Evolutionary conservation across 2,113 vertebrate genomes (phyloP).

Genomic region (Ahaetulla prasina): DNA sequence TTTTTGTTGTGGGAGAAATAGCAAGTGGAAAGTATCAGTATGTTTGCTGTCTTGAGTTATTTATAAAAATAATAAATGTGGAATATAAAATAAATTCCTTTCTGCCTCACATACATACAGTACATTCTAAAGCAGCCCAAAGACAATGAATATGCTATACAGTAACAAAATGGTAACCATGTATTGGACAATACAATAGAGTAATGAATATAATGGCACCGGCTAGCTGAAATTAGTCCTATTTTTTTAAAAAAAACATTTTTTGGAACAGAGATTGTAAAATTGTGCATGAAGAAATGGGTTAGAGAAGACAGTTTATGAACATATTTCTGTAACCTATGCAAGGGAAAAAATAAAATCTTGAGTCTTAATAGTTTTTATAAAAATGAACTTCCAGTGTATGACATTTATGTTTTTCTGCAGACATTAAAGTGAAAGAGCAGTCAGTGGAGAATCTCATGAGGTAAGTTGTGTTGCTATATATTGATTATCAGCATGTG

Average conservation of each 20-base stretch:
- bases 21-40: too few relatives aligned
- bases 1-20: too few relatives aligned
- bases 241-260: background rate
- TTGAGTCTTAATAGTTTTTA: background rate
- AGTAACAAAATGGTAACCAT: background rate
- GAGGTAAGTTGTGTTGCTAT: constrained; percentile 75
- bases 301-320: background rate
- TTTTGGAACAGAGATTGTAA: background rate
- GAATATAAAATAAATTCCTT: background rate
- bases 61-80: background rate
- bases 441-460: constrained; percentile 94
- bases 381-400: background rate
- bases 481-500: background rate
- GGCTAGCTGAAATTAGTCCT: background rate
- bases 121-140: background rate
- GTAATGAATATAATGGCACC: background rate
- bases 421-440: constrained; percentile 97
- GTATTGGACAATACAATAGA: background rate
- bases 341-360: background rate
- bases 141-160: background rate
- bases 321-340: background rate
- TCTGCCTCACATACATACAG: background rate
- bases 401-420: constrained; percentile 29
- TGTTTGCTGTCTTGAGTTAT: background rate
- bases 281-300: background rate